These are phyloP conservation scores for Actenoides lindsayi DNA, from an alignment of 2,113 vertebrate species.

Conservation along the genomic window DNA sequence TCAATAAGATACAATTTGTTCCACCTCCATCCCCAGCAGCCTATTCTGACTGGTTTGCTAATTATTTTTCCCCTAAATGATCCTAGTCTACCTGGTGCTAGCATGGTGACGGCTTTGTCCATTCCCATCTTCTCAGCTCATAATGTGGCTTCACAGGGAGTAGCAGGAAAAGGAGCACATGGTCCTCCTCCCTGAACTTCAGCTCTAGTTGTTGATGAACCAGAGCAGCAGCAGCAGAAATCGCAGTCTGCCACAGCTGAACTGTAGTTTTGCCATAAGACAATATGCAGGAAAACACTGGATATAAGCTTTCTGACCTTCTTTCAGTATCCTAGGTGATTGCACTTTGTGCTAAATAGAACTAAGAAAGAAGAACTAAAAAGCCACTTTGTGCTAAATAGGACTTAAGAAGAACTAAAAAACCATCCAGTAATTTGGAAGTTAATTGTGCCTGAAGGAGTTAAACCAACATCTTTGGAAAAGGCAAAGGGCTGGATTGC, in stretches of 20 bases:
- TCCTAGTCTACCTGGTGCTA: background rate
- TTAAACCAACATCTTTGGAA: background rate
- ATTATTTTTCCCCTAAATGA: background rate
- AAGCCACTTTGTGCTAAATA: background rate
- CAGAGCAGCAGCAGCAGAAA: background rate
- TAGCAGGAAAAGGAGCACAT: background rate
- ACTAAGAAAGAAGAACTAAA: background rate
- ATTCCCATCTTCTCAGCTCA: background rate
- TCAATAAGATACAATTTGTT: background rate
- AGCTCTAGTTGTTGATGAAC: background rate
- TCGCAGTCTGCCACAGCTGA: background rate
- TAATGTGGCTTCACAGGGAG: background rate
- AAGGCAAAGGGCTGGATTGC: background rate
- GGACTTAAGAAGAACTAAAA: background rate
- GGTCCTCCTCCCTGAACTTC: background rate
- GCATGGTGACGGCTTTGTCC: background rate
- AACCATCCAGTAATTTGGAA: background rate
- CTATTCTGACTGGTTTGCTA: background rate
- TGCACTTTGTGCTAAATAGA: background rate
- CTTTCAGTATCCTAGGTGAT: background rate
- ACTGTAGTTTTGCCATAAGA: background rate
- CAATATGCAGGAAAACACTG: background rate
- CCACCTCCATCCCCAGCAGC: background rate
- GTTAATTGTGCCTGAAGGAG: background rate
- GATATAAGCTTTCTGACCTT: background rate